Percentiles rank a stretch among this genome's conserved stretches.
Conservation (phyloP, 2,113 vertebrate species). For the Ochotona curzoniae region DNA sequence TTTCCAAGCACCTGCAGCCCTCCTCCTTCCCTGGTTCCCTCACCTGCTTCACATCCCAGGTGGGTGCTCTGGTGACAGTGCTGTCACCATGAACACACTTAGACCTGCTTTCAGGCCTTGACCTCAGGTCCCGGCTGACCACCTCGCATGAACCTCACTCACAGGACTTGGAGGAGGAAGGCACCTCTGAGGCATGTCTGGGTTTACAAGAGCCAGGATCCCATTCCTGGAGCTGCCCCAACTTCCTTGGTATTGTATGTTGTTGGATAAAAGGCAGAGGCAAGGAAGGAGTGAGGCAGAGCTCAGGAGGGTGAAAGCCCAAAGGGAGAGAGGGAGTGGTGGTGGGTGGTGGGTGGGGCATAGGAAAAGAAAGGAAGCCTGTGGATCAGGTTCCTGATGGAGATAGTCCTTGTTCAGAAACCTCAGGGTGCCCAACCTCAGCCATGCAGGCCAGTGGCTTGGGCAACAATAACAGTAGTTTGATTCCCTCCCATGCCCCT, state of each 20-base stretch:
- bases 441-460: neutral
- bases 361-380: too few relatives aligned
- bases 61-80: neutral
- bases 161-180: neutral
- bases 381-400: fast-evolving
- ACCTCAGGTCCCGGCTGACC: fast-evolving
- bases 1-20: neutral
- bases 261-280: too few relatives aligned
- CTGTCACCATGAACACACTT: neutral
- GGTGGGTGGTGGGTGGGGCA: too few relatives aligned
- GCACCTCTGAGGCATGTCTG: neutral
- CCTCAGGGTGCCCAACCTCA: neutral
- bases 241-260: neutral
- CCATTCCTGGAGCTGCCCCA: neutral
- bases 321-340: too few relatives aligned
- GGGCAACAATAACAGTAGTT: neutral
- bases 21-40: neutral
- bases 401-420: neutral
- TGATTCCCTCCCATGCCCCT: too few relatives aligned
- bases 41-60: too few relatives aligned
- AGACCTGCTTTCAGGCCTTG: neutral
- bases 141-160: neutral
- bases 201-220: neutral
- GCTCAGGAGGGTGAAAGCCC: neutral
- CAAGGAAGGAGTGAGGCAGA: neutral